A percentile compares a stretch with the other conserved stretches of the same genome.
These are phyloP conservation scores for Ptychochromis oligacanthus DNA, from an alignment of 2,113 vertebrate genomes.

Conservation along the genomic window DNA sequence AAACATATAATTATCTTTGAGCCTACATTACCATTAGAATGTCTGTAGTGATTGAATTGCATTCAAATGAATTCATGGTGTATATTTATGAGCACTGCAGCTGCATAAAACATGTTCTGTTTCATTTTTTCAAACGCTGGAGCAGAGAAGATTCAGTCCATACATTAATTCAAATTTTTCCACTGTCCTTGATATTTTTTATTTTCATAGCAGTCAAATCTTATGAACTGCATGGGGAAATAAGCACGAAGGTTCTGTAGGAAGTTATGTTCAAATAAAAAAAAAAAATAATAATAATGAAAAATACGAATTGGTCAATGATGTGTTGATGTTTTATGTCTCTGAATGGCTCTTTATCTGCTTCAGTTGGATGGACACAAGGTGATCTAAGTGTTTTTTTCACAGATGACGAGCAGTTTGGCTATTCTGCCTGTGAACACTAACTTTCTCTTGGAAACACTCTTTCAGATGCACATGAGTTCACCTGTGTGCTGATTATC, in stretches of 20 bases:
- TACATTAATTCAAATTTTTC: conserved; percentile 30
- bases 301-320: conserved; percentile 1
- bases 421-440: not conserved
- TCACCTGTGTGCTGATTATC: conserved; percentile 25
- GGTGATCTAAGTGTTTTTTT: not conserved
- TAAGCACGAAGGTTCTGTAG: not conserved
- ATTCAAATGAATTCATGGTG: conserved; percentile 25
- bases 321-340: conserved; percentile 7
- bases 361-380: not conserved
- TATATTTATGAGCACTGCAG: conserved; percentile 40
- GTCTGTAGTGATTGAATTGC: conserved; percentile 20
- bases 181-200: conserved; percentile 15
- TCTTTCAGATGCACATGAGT: conserved; percentile 25
- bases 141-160: conserved; percentile 10
- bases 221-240: conserved; percentile 14
- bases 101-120: conserved; percentile 18
- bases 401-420: not conserved
- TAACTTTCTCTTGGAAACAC: not conserved
- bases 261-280: conserved; percentile 2
- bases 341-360: not conserved
- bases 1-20: conserved; percentile 45
- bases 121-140: conserved; percentile 20
- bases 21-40: conserved; percentile 28
- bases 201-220: conserved; percentile 9
- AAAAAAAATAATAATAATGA: not conserved